Evolutionary conservation across 2,888 invertebrate species (phyloP).

Genomic region (Doris montereyensis): DNA sequence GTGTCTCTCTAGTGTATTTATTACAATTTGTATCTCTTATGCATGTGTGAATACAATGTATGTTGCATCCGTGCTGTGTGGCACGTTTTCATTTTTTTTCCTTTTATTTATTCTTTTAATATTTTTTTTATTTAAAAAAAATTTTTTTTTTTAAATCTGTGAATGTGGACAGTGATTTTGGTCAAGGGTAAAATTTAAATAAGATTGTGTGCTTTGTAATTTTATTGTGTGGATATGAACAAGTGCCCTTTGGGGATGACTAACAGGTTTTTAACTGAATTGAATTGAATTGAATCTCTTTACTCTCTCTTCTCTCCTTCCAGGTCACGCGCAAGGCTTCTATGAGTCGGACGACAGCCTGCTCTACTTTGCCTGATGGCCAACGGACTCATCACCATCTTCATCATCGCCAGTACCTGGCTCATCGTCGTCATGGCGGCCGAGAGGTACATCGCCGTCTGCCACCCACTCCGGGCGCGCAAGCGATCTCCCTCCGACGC

Average conservation of each 20-base stretch:
- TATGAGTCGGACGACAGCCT: slow-evolving; percentile 50
- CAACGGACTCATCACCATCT: slow-evolving; percentile 64
- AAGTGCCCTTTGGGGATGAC: too few species aligned
- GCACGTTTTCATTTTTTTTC: too few species aligned
- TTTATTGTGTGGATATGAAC: too few species aligned
- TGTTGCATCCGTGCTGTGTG: too few species aligned
- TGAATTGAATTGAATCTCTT: too few species aligned
- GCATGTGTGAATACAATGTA: background rate
- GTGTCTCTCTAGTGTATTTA: background rate
- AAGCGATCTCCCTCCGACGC: slow-evolving; percentile 64
- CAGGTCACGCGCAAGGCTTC: slow-evolving; percentile 50
- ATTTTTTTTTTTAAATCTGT: background rate
- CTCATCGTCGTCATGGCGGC: slow-evolving; percentile 70
- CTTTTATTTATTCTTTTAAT: too few species aligned
- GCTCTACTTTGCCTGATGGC: slow-evolving; percentile 60
- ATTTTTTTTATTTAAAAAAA: background rate
- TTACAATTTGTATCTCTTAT: too few species aligned
- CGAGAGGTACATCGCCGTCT: slow-evolving; percentile 70
- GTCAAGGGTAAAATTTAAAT: too few species aligned
- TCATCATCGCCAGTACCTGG: slow-evolving; percentile 69
- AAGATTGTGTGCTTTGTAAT: too few species aligned
- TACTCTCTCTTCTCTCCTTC: background rate
- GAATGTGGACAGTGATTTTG: too few species aligned
- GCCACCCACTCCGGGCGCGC: slow-evolving; percentile 69
- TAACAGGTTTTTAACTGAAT: too few species aligned